A percentile compares a stretch with the other conserved stretches of the same genome.
Evolutionary conservation across 2,888 invertebrate genomes (phyloP).

Genomic region (Dryobota labecula): DNA sequence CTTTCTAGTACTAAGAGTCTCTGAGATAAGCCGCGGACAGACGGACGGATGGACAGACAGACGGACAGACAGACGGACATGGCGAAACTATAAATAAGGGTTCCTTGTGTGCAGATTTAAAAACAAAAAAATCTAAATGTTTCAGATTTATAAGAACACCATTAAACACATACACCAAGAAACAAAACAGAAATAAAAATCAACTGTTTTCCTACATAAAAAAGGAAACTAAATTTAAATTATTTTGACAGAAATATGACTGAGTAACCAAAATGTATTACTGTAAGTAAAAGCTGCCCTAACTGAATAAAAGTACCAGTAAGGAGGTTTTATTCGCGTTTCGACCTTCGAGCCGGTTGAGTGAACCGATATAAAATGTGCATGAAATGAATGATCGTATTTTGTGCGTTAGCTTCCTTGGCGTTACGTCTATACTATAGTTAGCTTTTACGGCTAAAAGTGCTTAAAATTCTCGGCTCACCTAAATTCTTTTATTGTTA

Average conservation of each 20-base stretch:
- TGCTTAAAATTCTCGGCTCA: constrained; percentile 33
- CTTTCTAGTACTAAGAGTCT: too few relatives aligned
- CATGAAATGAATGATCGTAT: constrained; percentile 60
- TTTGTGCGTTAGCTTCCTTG: constrained; percentile 37
- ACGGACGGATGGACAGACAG: too few relatives aligned
- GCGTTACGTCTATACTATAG: neutral
- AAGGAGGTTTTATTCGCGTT: constrained; percentile 56
- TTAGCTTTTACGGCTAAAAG: constrained; percentile 31
- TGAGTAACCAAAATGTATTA: constrained; percentile 43
- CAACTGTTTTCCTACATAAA: neutral
- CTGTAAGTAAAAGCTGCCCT: constrained; percentile 31
- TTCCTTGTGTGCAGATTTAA: neutral
- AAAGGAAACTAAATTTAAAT: constrained; percentile 38
- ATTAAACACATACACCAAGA: neutral
- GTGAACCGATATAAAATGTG: constrained; percentile 56
- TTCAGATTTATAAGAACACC: neutral
- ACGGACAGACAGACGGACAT: too few relatives aligned
- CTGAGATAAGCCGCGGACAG: too few relatives aligned
- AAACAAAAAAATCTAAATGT: neutral
- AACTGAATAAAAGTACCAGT: constrained; percentile 59
- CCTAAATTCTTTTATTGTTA: neutral
- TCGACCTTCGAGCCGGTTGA: constrained; percentile 54
- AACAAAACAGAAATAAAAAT: neutral
- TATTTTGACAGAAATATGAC: constrained; percentile 38
- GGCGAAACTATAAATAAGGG: too few relatives aligned